Evolutionary conservation across 1,140 invertebrate genomes (phyloP).

Genomic region (Zophobas morio): DNA sequence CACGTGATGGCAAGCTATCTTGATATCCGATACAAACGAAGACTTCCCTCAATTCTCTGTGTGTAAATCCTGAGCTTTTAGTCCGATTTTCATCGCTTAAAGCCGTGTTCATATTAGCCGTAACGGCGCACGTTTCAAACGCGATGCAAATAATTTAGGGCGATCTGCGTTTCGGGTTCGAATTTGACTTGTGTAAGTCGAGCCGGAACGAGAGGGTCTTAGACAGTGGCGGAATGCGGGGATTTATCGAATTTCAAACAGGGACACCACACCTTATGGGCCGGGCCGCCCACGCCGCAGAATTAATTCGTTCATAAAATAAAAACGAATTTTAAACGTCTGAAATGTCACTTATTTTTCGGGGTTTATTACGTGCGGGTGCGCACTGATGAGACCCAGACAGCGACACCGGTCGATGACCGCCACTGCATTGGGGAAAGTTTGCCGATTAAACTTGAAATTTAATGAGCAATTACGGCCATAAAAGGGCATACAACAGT

Average conservation of each 20-base stretch:
- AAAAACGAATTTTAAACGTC: slow-evolving; percentile 8
- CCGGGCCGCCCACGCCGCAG: not conserved
- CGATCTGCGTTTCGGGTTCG: slow-evolving; percentile 14
- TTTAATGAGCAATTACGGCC: too few species aligned
- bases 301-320: slow-evolving; percentile 20
- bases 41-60: slow-evolving; percentile 38
- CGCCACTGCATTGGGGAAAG: too few species aligned
- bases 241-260: slow-evolving; percentile 33
- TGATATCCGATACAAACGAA: slow-evolving; percentile 42
- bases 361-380: too few species aligned
- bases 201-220: slow-evolving; percentile 1
- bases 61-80: slow-evolving; percentile 42
- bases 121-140: slow-evolving; percentile 39
- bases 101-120: slow-evolving; percentile 35
- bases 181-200: slow-evolving; percentile 6
- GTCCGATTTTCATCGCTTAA: slow-evolving; percentile 38
- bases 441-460: too few species aligned
- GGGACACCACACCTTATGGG: not conserved
- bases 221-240: not conserved
- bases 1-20: slow-evolving; percentile 41
- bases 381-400: too few species aligned
- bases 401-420: not conserved
- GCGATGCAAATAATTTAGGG: slow-evolving; percentile 38
- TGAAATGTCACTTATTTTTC: not conserved
- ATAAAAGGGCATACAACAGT: too few species aligned